Percentiles rank a stretch among this genome's conserved stretches.
These are phyloP conservation scores for Campodea augens DNA, from an alignment of 1,140 invertebrate species.

Conservation along the genomic window DNA sequence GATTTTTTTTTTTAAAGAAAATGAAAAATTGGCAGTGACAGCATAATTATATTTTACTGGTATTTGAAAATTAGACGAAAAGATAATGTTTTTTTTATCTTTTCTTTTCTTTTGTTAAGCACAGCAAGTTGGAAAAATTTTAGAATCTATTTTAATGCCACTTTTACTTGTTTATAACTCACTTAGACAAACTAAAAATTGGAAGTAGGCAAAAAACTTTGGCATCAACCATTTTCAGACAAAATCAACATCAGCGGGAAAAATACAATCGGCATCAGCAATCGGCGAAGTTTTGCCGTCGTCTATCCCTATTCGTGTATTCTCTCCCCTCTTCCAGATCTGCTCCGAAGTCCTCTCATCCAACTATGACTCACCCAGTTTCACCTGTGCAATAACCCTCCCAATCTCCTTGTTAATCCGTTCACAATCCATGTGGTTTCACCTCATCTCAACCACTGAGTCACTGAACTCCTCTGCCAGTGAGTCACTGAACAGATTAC, in stretches of 20 bases:
- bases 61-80: no score
- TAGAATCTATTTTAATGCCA: no score
- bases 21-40: no score
- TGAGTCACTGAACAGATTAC: conserved; percentile 11
- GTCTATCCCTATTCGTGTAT: conserved; percentile 2
- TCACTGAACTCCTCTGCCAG: conserved; percentile 12
- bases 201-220: conserved; percentile 24
- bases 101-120: no score
- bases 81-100: no score
- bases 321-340: conserved; percentile 21
- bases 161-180: neutral
- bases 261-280: conserved; percentile 5
- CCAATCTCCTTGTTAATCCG: conserved; percentile 27
- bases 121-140: no score
- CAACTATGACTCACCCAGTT: conserved; percentile 27
- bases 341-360: conserved; percentile 17
- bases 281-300: neutral
- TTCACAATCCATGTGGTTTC: conserved; percentile 26
- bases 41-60: no score
- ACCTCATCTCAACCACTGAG: conserved; percentile 19
- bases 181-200: conserved; percentile 22
- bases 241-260: conserved; percentile 21
- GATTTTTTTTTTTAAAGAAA: no score
- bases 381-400: conserved; percentile 27
- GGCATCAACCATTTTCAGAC: conserved; percentile 22